Percentiles rank a stretch among this genome's conserved stretches.
phyloP scores from a whole-genome alignment of 92 coral and sea anemone genomes.

The Heteractis magnifica region DNA sequence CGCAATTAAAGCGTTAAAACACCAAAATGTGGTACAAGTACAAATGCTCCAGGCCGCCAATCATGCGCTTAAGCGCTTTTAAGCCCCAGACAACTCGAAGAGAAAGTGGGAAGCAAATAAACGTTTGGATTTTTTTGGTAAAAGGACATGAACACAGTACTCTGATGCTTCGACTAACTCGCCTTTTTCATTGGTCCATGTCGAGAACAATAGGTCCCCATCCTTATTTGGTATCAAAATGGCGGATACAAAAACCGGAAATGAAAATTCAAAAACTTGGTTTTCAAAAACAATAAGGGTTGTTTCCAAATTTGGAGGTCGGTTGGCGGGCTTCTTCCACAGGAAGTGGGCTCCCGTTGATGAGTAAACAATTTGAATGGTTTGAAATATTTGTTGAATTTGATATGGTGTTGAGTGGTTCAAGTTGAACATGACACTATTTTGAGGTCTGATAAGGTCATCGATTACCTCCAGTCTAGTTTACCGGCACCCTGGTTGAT shows the following conservation, averaged over 20 bases:
- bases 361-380: conserved; percentile 6
- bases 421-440: conserved; percentile 11
- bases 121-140: conserved; percentile 33
- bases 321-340: conserved; percentile 16
- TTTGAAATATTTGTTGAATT: conserved; percentile 23
- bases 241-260: conserved; percentile 54
- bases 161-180: conserved; percentile 32
- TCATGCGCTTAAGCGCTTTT: conserved; percentile 40
- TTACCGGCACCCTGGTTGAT: background rate
- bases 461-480: conserved; percentile 20
- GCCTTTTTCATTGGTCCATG: conserved; percentile 52
- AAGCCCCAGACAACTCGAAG: conserved; percentile 25
- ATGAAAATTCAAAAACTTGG: conserved; percentile 13
- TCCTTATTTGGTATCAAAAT: conserved; percentile 56
- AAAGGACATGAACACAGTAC: conserved; percentile 48
- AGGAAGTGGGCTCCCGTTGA: conserved; percentile 24
- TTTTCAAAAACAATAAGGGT: conserved; percentile 12
- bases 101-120: conserved; percentile 37
- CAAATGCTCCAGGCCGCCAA: conserved; percentile 31
- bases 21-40: conserved; percentile 6
- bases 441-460: conserved; percentile 20
- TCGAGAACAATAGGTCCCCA: conserved; percentile 34
- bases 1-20: conserved; percentile 5
- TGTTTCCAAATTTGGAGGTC: conserved; percentile 17
- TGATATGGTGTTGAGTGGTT: conserved; percentile 31